Conservation (phyloP, 2,888 invertebrate species). For the Caenorhabditis sp. region DNA sequence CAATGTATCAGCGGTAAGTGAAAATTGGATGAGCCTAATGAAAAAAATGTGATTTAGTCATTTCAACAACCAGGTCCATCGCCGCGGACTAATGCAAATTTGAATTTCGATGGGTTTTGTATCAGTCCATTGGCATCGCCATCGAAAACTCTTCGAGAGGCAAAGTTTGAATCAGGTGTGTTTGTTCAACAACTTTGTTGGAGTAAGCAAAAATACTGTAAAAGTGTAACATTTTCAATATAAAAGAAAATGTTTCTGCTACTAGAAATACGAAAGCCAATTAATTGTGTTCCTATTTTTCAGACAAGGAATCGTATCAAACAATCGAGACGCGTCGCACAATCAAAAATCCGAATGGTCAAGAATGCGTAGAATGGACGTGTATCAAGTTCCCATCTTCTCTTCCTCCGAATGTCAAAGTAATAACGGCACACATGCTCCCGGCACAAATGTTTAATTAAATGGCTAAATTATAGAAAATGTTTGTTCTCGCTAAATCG, state of each 20-base stretch:
- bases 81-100: not conserved
- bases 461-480: not conserved
- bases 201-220: too few relatives aligned
- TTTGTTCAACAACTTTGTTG: too few relatives aligned
- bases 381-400: constrained; percentile 16
- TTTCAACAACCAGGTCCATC: not conserved
- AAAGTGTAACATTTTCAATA: too few relatives aligned
- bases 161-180: not conserved
- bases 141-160: not conserved
- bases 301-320: constrained; percentile 3
- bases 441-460: not conserved
- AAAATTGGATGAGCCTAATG: not conserved
- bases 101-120: not conserved
- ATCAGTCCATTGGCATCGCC: not conserved
- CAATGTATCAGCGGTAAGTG: not conserved
- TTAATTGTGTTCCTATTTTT: not conserved
- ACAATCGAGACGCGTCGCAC: constrained; percentile 20
- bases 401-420: constrained; percentile 23
- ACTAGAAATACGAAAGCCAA: too few relatives aligned
- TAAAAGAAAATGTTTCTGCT: not conserved
- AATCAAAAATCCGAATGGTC: constrained; percentile 4
- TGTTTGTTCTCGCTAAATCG: not conserved
- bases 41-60: not conserved
- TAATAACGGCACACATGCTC: constrained; percentile 14
- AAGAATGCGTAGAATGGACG: constrained; percentile 12